phyloP scores from a whole-genome alignment of 2,888 invertebrate genomes.

The Nemurella pictetii region DNA sequence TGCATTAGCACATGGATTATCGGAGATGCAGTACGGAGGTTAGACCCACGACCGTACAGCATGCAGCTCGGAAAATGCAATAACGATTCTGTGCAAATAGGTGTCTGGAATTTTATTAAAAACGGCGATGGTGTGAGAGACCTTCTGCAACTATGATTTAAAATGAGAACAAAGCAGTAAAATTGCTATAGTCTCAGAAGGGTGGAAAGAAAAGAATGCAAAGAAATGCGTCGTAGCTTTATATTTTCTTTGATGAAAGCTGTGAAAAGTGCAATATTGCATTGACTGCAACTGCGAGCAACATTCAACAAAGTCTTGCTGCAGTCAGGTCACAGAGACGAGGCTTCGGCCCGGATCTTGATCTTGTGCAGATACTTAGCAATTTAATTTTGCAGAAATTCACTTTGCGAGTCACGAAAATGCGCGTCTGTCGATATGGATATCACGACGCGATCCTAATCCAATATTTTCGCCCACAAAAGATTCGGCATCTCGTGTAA shows the following conservation, averaged over 20 bases:
- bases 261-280: too few species aligned
- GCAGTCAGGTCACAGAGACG: not conserved
- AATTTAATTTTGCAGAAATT: not conserved
- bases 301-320: too few species aligned
- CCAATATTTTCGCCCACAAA: not conserved
- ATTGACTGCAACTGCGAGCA: too few species aligned
- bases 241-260: not conserved
- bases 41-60: too few species aligned
- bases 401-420: slow-evolving; percentile 9
- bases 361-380: too few species aligned
- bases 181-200: not conserved
- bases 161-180: not conserved
- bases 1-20: too few species aligned
- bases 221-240: too few species aligned
- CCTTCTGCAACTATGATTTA: not conserved
- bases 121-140: not conserved
- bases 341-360: too few species aligned
- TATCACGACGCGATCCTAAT: slow-evolving; percentile 9
- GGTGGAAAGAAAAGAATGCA: too few species aligned
- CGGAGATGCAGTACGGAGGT: too few species aligned
- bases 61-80: not conserved
- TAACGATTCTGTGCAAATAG: not conserved
- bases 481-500: not conserved
- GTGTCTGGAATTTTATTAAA: not conserved
- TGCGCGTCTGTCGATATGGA: not conserved